phyloP scores from a whole-genome alignment of 2,113 vertebrate species.

The Erythrocebus patas region DNA sequence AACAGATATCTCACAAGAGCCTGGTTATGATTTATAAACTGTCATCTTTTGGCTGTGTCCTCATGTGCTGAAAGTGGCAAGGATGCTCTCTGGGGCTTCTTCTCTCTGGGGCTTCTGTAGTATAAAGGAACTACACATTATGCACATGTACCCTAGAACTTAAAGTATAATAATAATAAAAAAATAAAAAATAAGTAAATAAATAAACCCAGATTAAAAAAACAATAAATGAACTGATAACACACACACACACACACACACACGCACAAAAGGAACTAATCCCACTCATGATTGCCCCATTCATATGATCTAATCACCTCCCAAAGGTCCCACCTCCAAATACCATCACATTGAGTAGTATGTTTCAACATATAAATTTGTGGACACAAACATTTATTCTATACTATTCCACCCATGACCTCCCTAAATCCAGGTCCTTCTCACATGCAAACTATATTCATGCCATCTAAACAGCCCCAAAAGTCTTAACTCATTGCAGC shows the following conservation, averaged over 20 bases:
- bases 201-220: no score
- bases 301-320: background rate
- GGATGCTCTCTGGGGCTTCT: background rate
- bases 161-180: no score
- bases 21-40: background rate
- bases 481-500: background rate
- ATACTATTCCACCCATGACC: background rate
- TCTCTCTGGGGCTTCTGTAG: background rate
- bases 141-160: no score
- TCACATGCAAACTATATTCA: background rate
- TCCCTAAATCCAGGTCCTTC: background rate
- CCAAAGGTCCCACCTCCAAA: background rate
- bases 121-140: no score
- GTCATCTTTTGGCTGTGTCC: background rate
- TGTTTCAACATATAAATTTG: background rate
- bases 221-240: no score
- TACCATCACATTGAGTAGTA: background rate
- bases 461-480: background rate
- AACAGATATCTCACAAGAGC: background rate
- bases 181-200: no score
- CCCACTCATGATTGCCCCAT: accelerated
- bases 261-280: background rate
- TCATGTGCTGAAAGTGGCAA: background rate
- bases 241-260: no score
- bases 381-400: background rate